Evolutionary conservation across 2,888 invertebrate genomes (phyloP).

Genomic region (Anorthoa munda): DNA sequence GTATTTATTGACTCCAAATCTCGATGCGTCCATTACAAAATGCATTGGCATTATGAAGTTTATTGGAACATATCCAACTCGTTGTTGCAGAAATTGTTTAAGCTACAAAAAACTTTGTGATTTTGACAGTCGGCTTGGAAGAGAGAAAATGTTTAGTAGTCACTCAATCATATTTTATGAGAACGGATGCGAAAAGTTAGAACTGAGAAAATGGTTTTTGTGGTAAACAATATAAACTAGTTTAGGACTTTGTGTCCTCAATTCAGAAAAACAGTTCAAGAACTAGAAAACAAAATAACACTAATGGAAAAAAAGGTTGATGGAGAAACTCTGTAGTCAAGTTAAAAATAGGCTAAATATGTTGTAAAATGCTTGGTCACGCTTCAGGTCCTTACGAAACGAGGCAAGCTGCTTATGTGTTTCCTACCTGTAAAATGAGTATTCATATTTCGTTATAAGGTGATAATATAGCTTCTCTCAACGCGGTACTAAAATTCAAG

Average conservation of each 20-base stretch:
- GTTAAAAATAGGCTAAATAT: constrained; percentile 41
- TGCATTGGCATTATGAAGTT: constrained; percentile 66
- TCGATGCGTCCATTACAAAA: constrained; percentile 70
- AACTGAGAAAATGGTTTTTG: constrained; percentile 16
- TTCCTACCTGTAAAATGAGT: constrained; percentile 18
- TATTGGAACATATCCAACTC: constrained; percentile 75
- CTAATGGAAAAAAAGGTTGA: constrained; percentile 8
- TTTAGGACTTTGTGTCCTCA: constrained; percentile 25
- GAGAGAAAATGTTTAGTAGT: constrained; percentile 29
- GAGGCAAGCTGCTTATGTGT: constrained; percentile 18
- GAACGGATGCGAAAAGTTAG: constrained; percentile 44
- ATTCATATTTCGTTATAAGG: constrained; percentile 13
- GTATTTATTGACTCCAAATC: constrained; percentile 72
- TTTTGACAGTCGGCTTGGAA: constrained; percentile 31
- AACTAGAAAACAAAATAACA: constrained; percentile 8
- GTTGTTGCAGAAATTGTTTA: constrained; percentile 37
- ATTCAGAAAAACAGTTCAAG: constrained; percentile 12
- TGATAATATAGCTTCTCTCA: constrained; percentile 22
- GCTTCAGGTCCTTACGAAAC: constrained; percentile 47
- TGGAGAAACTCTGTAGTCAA: constrained; percentile 2
- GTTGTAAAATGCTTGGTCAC: constrained; percentile 49
- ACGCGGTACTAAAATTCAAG: constrained; percentile 15
- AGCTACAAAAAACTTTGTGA: constrained; percentile 18
- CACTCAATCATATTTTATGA: constrained; percentile 50
- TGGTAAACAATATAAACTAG: constrained; percentile 33